phyloP scores from a whole-genome alignment of 30 jellyfish, hydroid and myxozoan species.

The Aurelia aurita region DNA sequence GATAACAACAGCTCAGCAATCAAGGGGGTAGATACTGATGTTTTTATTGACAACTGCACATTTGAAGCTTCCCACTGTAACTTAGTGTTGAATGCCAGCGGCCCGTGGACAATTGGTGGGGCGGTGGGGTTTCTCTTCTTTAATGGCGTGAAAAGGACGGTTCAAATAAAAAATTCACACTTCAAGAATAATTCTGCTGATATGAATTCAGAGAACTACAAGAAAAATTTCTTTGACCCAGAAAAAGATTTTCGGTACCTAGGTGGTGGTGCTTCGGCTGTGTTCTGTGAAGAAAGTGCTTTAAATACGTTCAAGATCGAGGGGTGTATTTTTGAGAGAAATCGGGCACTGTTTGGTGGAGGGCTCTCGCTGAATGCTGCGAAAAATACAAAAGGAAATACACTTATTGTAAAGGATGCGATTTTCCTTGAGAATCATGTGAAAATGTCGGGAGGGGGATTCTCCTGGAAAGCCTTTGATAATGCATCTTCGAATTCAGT shows the following conservation, averaged over 20 bases:
- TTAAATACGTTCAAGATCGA: slow-evolving; percentile 15
- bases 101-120: slow-evolving; percentile 19
- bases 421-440: slow-evolving; percentile 32
- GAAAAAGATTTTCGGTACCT: not conserved
- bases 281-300: slow-evolving; percentile 9
- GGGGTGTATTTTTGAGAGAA: slow-evolving; percentile 22
- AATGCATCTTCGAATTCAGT: slow-evolving; percentile 9
- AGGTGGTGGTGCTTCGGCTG: slow-evolving; percentile 48
- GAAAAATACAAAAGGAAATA: slow-evolving; percentile 8
- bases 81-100: not conserved
- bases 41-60: slow-evolving; percentile 1
- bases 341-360: slow-evolving; percentile 60
- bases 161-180: not conserved
- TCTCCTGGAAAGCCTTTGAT: slow-evolving; percentile 11
- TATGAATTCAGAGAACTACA: not conserved
- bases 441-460: slow-evolving; percentile 54
- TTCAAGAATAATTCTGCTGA: slow-evolving; percentile 19
- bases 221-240: not conserved
- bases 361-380: slow-evolving; percentile 15
- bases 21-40: slow-evolving; percentile 16
- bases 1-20: slow-evolving; percentile 21
- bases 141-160: not conserved
- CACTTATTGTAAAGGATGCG: not conserved
- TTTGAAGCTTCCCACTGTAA: slow-evolving; percentile 1
- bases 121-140: slow-evolving; percentile 29